Evolutionary conservation across 35 echinoderm and acorn worm species (phyloP).

Genomic region (Strongylocentrotus purpuratus): DNA sequence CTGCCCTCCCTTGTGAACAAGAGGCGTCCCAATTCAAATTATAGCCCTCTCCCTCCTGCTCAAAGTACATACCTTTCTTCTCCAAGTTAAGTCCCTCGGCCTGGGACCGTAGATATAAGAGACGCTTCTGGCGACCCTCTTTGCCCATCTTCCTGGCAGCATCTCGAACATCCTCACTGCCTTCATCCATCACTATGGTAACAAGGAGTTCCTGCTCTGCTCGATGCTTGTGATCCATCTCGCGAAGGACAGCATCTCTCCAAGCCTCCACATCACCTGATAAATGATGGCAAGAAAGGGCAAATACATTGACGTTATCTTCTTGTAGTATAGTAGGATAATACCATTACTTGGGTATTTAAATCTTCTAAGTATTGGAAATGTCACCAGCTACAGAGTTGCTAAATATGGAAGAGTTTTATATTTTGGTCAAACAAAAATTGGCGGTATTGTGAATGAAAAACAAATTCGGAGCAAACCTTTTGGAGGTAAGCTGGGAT

Average conservation of each 20-base stretch:
- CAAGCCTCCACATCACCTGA: slow-evolving; percentile 82
- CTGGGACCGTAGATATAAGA: slow-evolving; percentile 71
- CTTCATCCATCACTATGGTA: slow-evolving; percentile 86
- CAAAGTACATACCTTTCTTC: slow-evolving; percentile 62
- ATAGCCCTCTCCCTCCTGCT: neutral
- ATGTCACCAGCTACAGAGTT: too few species aligned
- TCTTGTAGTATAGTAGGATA: too few species aligned
- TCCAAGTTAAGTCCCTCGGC: slow-evolving; percentile 75
- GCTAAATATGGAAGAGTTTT: neutral
- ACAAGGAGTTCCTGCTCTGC: slow-evolving; percentile 74
- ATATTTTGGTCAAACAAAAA: neutral
- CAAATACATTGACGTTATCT: neutral
- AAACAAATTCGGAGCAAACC: slow-evolving; percentile 23
- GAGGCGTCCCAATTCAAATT: slow-evolving; percentile 32
- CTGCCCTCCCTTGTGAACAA: too few species aligned
- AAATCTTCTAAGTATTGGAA: too few species aligned
- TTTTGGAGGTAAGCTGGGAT: slow-evolving; percentile 44
- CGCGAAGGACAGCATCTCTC: slow-evolving; percentile 70
- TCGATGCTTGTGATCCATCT: slow-evolving; percentile 71
- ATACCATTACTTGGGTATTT: too few species aligned
- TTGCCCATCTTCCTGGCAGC: slow-evolving; percentile 80
- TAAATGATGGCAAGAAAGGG: neutral
- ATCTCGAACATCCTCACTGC: slow-evolving; percentile 88
- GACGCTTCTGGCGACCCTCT: slow-evolving; percentile 73
- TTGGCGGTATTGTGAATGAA: neutral